These are phyloP conservation scores for Enhydra lutris DNA, from an alignment of 2,113 vertebrate genomes.

Conservation along the genomic window DNA sequence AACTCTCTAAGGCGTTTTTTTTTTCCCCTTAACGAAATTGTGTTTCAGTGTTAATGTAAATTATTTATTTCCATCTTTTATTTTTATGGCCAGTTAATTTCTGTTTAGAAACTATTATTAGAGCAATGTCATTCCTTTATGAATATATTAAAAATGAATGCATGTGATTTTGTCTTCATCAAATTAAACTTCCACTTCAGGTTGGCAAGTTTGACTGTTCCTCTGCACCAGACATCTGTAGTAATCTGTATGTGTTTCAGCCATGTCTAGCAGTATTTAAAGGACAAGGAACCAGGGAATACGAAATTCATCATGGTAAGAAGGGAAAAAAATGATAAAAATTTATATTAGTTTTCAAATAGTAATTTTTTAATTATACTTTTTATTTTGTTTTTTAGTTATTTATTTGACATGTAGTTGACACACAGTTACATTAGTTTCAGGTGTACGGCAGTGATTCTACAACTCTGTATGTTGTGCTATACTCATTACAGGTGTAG, in stretches of 20 bases:
- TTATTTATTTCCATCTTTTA: neutral
- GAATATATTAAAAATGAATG: neutral
- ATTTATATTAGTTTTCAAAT: neutral
- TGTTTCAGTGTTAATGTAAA: conserved; percentile 35
- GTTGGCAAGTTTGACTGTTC: conserved; percentile 93
- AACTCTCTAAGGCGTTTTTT: neutral
- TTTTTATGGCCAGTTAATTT: neutral
- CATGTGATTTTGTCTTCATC: neutral
- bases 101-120: conserved; percentile 2
- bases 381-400: neutral
- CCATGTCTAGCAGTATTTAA: conserved; percentile 94
- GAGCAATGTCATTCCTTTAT: neutral
- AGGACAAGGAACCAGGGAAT: conserved; percentile 93
- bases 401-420: neutral
- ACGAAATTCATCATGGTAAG: conserved; percentile 98
- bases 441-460: neutral
- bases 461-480: neutral
- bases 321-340: neutral
- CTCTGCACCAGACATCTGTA: conserved; percentile 86
- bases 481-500: neutral
- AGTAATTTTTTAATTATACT: neutral
- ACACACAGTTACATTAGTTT: neutral
- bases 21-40: neutral
- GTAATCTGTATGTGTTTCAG: conserved; percentile 92
- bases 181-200: conserved; percentile 68